A percentile compares a stretch with the other conserved stretches of the same genome.
phyloP scores from a whole-genome alignment of 1,140 invertebrate genomes.

The Phthorimaea operculella region DNA sequence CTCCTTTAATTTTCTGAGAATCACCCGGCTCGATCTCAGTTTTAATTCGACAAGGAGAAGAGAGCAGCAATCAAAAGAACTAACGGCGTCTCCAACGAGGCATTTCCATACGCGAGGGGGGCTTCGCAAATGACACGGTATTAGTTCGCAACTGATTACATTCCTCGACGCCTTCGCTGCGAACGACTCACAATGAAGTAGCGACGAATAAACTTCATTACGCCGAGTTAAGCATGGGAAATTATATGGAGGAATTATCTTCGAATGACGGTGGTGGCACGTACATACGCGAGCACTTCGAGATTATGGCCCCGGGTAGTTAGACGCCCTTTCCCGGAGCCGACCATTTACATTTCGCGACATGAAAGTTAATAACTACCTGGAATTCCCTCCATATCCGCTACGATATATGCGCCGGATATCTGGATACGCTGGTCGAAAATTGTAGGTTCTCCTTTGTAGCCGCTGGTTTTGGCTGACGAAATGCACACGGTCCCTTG shows the following conservation, averaged over 20 bases:
- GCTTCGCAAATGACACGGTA: constrained; percentile 51
- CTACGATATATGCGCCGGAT: constrained; percentile 8
- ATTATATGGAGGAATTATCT: constrained; percentile 65
- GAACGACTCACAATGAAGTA: constrained; percentile 58
- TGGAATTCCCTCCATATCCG: constrained; percentile 12
- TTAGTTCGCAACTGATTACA: constrained; percentile 65
- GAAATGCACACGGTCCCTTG: constrained; percentile 36
- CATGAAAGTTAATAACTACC: constrained; percentile 20
- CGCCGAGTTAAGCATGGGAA: constrained; percentile 58
- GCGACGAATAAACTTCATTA: constrained; percentile 66
- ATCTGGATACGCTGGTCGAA: constrained; percentile 1
- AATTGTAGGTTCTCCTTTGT: constrained; percentile 1
- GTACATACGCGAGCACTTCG: constrained; percentile 34
- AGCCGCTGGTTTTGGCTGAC: constrained; percentile 28
- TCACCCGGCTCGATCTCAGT: constrained; percentile 45
- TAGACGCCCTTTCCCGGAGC: constrained; percentile 24
- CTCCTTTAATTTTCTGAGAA: constrained; percentile 58
- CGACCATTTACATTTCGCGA: constrained; percentile 19
- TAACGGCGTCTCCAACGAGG: constrained; percentile 54
- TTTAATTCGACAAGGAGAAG: constrained; percentile 55
- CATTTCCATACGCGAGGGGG: constrained; percentile 60
- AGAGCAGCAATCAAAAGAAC: constrained; percentile 60
- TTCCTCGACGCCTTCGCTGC: constrained; percentile 41
- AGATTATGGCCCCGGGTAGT: constrained; percentile 38
- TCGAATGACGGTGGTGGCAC: constrained; percentile 39